Evolutionary conservation across 2,113 vertebrate genomes (phyloP), one percentile per base, ranked within the genome.

Genomic region (Uropsilus gracilis): DNA sequence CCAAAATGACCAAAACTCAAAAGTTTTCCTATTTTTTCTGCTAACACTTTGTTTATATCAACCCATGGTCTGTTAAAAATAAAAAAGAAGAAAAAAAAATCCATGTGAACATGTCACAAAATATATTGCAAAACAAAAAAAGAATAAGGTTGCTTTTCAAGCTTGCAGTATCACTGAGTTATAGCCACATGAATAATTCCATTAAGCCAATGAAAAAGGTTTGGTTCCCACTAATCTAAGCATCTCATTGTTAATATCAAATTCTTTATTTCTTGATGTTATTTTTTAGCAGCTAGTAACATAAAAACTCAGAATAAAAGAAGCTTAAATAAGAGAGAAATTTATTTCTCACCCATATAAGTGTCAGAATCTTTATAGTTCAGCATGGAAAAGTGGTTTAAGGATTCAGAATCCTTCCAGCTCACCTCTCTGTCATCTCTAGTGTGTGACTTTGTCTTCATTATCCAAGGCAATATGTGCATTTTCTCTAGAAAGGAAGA

Each of bases 81-180:
- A 86, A 59, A 42, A 48, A 86, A 55, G 39, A 37, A 85, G 42
- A 87, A 86, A 59, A 42, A 48, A 86, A 50, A 92, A 84, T 64
- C 55, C 30, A 55, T 28, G 32, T 84, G 30, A 78, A 22, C n/a
- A 37, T 78, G 44, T 85, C 55, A 73, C 46, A 82, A 82, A 84
- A 84, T 48, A 3, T 44, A 77, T 71, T 57, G 77, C 34, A n/a
- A 82, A 83, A 32, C 34, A n/a, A 82, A 83, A 32, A 53, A 84
- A 71, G 57, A 92, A 48, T 69, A 37, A 84, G 30, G 44, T 34
- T 50, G 28, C 3, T 44, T 86, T 80, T 57, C 7, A 3, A 86
- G 39, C 37, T 57, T 75, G 39, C 3, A 50, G 6, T 83, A 69
- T 57, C 6, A 13, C 32, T 18, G 30, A 87, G 17, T 59, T 73